Conservation (phyloP, 1,140 invertebrate species). For the Bombus polaris region DNA sequence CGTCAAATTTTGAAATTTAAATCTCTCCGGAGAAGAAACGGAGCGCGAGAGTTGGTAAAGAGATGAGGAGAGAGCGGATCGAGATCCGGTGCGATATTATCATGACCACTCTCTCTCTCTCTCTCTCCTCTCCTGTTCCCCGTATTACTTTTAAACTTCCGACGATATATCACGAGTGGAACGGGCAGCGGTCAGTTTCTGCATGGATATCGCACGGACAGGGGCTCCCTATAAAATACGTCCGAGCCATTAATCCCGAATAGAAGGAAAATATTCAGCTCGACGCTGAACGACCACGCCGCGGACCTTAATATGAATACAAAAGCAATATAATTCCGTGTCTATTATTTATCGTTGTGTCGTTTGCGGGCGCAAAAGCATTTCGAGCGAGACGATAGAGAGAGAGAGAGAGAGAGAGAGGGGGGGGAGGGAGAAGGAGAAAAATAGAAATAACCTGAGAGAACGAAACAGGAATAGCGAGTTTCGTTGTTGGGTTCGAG, state of each 20-base stretch:
- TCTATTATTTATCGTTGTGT: constrained; percentile 80
- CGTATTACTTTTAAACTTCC: constrained; percentile 82
- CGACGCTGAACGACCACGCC: constrained; percentile 76
- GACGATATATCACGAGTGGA: constrained; percentile 78
- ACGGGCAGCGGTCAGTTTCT: constrained; percentile 79
- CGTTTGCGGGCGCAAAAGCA: constrained; percentile 59
- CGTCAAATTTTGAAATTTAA: constrained; percentile 73
- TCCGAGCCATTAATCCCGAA: constrained; percentile 83
- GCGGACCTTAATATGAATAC: constrained; percentile 81
- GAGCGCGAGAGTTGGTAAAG: background rate
- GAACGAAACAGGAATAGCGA: background rate
- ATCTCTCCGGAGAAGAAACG: constrained; percentile 65
- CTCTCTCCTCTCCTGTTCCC: constrained; percentile 15
- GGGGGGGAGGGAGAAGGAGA: background rate
- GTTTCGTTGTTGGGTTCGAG: background rate
- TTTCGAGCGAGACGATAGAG: constrained; percentile 27
- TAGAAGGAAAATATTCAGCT: constrained; percentile 82
- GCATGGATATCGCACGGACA: constrained; percentile 70
- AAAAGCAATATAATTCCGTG: constrained; percentile 78
- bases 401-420: background rate
- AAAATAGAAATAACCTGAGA: too few relatives aligned
- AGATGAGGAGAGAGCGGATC: background rate
- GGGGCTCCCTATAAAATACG: constrained; percentile 81
- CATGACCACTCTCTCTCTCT: constrained; percentile 3
- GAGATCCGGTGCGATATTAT: constrained; percentile 43